Conservation (phyloP, 2,113 vertebrate species). For the Nipponia nippon region DNA sequence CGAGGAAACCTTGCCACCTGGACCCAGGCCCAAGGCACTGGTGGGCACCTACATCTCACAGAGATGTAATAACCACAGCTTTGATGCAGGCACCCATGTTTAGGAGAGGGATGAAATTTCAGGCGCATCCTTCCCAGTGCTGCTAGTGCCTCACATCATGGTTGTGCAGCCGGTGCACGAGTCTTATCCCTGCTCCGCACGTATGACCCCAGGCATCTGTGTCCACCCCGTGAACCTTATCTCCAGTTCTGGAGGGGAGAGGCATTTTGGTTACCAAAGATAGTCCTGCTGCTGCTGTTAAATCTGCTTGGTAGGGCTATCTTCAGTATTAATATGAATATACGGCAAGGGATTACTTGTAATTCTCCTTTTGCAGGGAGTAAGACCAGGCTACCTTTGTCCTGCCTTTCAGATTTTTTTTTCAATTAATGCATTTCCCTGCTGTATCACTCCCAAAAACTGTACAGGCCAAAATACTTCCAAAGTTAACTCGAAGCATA, state of each 20-base stretch:
- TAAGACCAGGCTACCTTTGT: not conserved
- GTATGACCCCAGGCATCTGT: rapidly evolving
- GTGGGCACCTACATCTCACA: not conserved
- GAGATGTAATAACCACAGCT: not conserved
- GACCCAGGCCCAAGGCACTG: not conserved
- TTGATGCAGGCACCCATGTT: not conserved
- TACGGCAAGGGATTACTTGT: not conserved
- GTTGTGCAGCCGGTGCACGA: not conserved
- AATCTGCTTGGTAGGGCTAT: not conserved
- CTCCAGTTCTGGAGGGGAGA: not conserved
- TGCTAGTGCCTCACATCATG: rapidly evolving
- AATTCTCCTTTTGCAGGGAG: not conserved
- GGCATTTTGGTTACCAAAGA: not conserved
- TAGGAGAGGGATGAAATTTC: not conserved
- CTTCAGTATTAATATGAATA: not conserved
- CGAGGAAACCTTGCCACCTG: not conserved
- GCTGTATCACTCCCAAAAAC: not conserved
- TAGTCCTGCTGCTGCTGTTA: not conserved
- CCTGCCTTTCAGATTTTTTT: not conserved
- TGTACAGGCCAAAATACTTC: not conserved
- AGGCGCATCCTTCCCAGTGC: rapidly evolving
- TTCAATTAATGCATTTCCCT: not conserved
- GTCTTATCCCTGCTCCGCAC: rapidly evolving
- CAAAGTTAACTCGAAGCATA: not conserved
- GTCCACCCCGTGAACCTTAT: not conserved